A percentile compares a stretch with the other conserved stretches of the same genome.
Conservation (phyloP, 1,140 invertebrate genomes). For the Atopsyche davidsoni region DNA sequence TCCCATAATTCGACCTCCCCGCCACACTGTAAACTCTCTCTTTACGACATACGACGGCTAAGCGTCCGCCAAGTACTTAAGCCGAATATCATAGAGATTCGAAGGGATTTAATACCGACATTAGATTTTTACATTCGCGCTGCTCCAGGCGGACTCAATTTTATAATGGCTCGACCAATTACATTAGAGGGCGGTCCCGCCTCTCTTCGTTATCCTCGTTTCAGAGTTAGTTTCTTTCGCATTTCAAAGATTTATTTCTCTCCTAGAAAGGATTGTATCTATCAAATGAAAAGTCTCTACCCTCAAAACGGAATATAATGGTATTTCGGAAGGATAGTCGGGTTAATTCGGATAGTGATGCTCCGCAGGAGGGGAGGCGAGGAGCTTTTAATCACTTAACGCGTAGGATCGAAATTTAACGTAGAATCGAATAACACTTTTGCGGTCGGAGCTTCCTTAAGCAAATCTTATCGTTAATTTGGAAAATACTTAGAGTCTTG, state of each 20-base stretch:
- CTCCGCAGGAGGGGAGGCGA: background rate
- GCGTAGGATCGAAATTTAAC: constrained; percentile 18
- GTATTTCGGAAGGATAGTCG: constrained; percentile 11
- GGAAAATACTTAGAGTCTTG: background rate
- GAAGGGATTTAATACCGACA: too few species aligned
- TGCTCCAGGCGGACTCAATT: constrained; percentile 18
- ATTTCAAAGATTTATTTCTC: constrained; percentile 29
- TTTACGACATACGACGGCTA: constrained; percentile 14
- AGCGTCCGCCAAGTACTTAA: constrained; percentile 1
- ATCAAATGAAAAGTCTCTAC: constrained; percentile 25
- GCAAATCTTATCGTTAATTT: constrained; percentile 7
- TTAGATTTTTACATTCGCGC: too few species aligned
- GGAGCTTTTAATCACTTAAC: constrained; percentile 26
- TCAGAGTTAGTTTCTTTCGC: background rate
- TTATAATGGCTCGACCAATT: constrained; percentile 29
- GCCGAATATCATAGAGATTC: constrained; percentile 6
- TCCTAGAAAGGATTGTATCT: constrained; percentile 28
- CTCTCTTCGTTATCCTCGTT: background rate
- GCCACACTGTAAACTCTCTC: constrained; percentile 7
- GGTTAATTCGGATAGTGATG: constrained; percentile 21
- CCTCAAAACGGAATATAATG: constrained; percentile 25
- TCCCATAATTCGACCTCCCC: too few species aligned
- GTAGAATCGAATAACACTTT: constrained; percentile 16
- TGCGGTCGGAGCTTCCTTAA: constrained; percentile 11
- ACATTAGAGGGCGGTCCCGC: constrained; percentile 19